Percentiles rank a stretch among this genome's conserved stretches.
Evolutionary conservation across 1,140 invertebrate species (phyloP).

Genomic region (Littorina saxatilis): DNA sequence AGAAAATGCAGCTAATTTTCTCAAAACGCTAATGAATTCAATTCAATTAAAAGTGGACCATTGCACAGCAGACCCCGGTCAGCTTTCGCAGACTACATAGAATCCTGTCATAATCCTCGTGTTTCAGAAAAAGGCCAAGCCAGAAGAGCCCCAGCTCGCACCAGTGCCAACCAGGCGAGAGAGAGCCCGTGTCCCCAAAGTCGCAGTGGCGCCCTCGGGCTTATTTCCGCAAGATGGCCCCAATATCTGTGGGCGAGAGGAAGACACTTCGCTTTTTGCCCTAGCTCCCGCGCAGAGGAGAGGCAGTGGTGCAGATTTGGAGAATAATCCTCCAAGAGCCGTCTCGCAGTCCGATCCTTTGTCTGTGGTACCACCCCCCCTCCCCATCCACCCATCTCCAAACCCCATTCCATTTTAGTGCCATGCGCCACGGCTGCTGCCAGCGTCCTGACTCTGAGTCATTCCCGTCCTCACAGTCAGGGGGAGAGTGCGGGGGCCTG

Average conservation of each 20-base stretch:
- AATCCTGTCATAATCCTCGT: background rate
- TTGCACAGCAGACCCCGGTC: background rate
- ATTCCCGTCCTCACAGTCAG: background rate
- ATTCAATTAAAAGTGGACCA: constrained; percentile 13
- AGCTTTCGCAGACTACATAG: background rate
- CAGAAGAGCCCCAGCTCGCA: background rate
- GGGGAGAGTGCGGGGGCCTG: too few species aligned
- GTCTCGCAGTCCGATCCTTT: background rate
- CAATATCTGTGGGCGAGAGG: constrained; percentile 7
- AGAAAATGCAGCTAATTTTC: constrained; percentile 8
- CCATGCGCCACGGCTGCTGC: background rate
- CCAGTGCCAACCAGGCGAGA: background rate
- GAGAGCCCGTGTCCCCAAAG: background rate
- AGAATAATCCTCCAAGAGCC: constrained; percentile 30
- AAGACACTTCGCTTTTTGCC: background rate
- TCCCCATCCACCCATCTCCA: background rate
- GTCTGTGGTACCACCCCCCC: background rate
- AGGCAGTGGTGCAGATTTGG: constrained; percentile 25
- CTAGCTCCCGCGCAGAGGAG: background rate
- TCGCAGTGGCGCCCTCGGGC: background rate
- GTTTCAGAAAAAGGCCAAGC: background rate
- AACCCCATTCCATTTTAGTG: too few species aligned
- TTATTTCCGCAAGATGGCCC: constrained; percentile 33
- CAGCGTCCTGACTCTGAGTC: background rate
- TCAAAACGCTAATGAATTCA: background rate